phyloP scores from a whole-genome alignment of 2,797 vertebrate species.

The Enteromius argenteus region DNA sequence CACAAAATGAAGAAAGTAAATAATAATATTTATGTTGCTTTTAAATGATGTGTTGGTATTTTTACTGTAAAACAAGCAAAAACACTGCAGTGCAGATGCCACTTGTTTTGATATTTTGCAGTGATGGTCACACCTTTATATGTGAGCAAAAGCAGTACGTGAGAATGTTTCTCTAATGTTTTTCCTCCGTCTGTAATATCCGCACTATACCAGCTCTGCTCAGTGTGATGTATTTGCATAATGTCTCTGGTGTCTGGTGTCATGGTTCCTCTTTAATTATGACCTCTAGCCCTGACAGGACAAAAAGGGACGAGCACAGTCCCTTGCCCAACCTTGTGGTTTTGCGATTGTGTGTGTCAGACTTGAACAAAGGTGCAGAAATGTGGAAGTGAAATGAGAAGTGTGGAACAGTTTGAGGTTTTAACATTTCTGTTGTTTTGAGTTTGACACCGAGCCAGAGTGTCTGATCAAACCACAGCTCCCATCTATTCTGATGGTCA shows the following conservation, averaged over 20 bases:
- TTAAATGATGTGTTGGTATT: background rate
- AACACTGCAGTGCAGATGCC: background rate
- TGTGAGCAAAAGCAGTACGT: background rate
- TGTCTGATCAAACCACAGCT: conserved; percentile 35
- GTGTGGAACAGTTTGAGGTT: conserved; percentile 62
- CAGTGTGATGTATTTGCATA: conserved; percentile 54
- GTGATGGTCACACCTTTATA: background rate
- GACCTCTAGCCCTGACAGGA: conserved; percentile 45
- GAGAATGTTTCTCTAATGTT: background rate
- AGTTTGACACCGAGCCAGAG: conserved; percentile 18
- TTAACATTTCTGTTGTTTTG: conserved; percentile 45
- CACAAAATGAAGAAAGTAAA: background rate
- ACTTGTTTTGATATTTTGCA: too few species aligned
- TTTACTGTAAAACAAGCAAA: background rate
- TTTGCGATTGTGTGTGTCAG: conserved; percentile 52
- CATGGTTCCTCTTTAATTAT: conserved; percentile 50
- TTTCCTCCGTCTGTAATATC: background rate
- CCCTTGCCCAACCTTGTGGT: conserved; percentile 53
- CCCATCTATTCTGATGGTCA: background rate
- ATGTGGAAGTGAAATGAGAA: conserved; percentile 64
- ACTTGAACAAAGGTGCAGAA: conserved; percentile 37
- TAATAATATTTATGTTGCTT: background rate
- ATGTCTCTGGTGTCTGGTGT: conserved; percentile 56
- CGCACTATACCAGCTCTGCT: conserved; percentile 42
- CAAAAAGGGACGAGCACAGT: conserved; percentile 43